These are phyloP conservation scores for Nyctalus aviator DNA, from an alignment of 2,797 vertebrate species.

Conservation along the genomic window DNA sequence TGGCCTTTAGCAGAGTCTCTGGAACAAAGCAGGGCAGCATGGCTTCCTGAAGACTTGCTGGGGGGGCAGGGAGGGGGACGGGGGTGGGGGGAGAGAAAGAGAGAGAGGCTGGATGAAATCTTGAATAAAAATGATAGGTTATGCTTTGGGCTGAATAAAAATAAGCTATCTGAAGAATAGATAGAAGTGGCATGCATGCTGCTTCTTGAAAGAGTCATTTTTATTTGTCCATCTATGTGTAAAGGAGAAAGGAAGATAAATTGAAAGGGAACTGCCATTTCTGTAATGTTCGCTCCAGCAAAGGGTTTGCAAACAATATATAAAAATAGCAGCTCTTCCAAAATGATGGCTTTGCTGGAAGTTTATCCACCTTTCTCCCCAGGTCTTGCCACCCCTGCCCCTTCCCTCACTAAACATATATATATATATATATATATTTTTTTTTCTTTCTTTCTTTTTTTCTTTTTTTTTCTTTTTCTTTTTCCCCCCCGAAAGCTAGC, in stretches of 20 bases:
- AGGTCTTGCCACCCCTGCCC: neutral
- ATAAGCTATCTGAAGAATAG: slow-evolving; percentile 84
- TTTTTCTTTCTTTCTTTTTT: too few species aligned
- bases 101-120: slow-evolving; percentile 63
- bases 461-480: too few species aligned
- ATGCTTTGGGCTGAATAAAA: slow-evolving; percentile 83
- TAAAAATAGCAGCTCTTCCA: slow-evolving; percentile 81
- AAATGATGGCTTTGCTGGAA: slow-evolving; percentile 79
- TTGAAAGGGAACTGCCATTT: slow-evolving; percentile 83
- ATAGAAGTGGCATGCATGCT: slow-evolving; percentile 74
- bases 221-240: slow-evolving; percentile 86
- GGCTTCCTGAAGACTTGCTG: slow-evolving; percentile 80
- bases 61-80: slow-evolving; percentile 22
- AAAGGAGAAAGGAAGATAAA: slow-evolving; percentile 82
- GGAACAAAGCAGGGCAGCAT: slow-evolving; percentile 78
- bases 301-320: slow-evolving; percentile 83
- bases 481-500: neutral
- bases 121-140: slow-evolving; percentile 83
- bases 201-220: slow-evolving; percentile 83
- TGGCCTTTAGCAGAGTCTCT: slow-evolving; percentile 66
- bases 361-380: slow-evolving; percentile 68
- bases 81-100: neutral
- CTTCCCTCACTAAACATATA: neutral
- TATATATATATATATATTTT: neutral
- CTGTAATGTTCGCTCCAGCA: slow-evolving; percentile 74